These are phyloP conservation scores for Pseudorasbora parva DNA, from an alignment of 2,113 vertebrate species.

Conservation along the genomic window DNA sequence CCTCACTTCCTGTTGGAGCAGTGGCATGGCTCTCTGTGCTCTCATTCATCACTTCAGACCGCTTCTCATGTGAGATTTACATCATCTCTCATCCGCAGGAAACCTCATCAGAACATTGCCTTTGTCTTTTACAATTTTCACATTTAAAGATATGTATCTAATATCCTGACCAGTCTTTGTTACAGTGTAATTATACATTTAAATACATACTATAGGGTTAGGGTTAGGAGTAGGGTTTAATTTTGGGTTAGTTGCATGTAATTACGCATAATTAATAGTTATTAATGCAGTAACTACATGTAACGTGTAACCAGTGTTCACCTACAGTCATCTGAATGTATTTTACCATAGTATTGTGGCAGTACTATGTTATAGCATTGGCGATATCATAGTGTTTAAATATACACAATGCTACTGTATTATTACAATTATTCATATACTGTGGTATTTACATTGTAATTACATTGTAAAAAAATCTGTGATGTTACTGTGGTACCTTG, in stretches of 20 bases:
- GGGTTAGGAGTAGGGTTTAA: no score
- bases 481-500: no score
- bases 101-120: neutral
- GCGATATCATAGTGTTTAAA: no score
- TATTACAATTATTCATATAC: neutral
- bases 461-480: no score
- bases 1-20: constrained; percentile 97
- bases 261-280: no score
- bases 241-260: no score
- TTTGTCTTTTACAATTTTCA: neutral
- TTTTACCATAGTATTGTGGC: neutral
- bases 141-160: no score
- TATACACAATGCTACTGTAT: neutral
- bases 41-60: constrained; percentile 95
- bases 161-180: no score
- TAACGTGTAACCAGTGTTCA: neutral
- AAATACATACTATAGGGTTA: no score
- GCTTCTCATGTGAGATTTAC: constrained; percentile 89
- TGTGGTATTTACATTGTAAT: neutral
- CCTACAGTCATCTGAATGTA: neutral
- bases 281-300: no score
- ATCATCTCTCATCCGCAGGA: neutral
- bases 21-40: constrained; percentile 92
- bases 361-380: neutral
- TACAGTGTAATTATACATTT: no score